Percentiles rank a stretch among this genome's conserved stretches.
These are phyloP conservation scores for Lordiphosa andalusiaca DNA, from an alignment of 2,888 invertebrate genomes.

Conservation along the genomic window DNA sequence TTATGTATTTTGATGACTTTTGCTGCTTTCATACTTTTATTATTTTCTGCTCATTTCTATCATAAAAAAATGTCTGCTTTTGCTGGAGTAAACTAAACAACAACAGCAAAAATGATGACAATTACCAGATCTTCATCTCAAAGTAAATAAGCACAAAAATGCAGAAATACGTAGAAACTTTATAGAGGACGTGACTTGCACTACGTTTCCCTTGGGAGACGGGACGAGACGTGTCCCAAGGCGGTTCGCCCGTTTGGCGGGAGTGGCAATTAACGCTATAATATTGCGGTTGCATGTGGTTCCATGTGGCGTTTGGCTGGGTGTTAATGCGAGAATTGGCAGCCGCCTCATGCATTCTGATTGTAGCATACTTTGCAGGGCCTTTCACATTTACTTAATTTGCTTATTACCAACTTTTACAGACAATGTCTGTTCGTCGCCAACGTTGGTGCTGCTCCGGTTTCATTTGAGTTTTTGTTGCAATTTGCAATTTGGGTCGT, in stretches of 20 bases:
- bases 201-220: background rate
- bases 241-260: slow-evolving; percentile 12
- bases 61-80: slow-evolving; percentile 31
- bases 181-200: slow-evolving; percentile 66
- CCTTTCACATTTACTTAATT: slow-evolving; percentile 61
- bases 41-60: slow-evolving; percentile 18
- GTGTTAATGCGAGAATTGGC: slow-evolving; percentile 59
- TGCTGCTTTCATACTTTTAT: slow-evolving; percentile 22
- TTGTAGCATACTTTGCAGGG: slow-evolving; percentile 49
- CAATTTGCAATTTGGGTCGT: slow-evolving; percentile 71
- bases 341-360: slow-evolving; percentile 33
- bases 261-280: slow-evolving; percentile 71
- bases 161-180: slow-evolving; percentile 49
- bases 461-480: slow-evolving; percentile 54
- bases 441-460: slow-evolving; percentile 40
- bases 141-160: slow-evolving; percentile 35
- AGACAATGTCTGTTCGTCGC: slow-evolving; percentile 58
- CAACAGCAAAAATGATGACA: slow-evolving; percentile 30
- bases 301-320: slow-evolving; percentile 28
- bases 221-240: slow-evolving; percentile 2
- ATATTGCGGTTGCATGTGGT: slow-evolving; percentile 63
- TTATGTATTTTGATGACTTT: slow-evolving; percentile 30
- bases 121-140: slow-evolving; percentile 29
- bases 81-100: slow-evolving; percentile 9
- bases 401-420: slow-evolving; percentile 66